These are phyloP conservation scores for Aplochiton taeniatus DNA, from an alignment of 2,797 vertebrate genomes.

Conservation along the genomic window DNA sequence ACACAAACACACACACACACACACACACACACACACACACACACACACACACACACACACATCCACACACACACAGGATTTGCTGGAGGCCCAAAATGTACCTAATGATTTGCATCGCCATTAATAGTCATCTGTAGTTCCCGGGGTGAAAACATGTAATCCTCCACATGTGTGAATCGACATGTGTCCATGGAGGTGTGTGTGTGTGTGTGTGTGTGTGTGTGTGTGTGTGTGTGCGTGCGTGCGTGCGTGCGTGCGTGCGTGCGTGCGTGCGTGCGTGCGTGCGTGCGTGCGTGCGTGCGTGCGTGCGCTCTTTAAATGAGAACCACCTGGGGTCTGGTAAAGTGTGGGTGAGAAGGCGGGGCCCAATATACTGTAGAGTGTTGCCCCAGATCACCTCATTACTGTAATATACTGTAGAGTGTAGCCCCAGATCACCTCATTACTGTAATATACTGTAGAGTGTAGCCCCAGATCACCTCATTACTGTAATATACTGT, in stretches of 20 bases:
- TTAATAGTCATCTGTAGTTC: slow-evolving; percentile 78
- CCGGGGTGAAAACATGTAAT: slow-evolving; percentile 71
- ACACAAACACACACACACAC: slow-evolving; percentile 51
- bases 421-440: no score
- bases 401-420: no score
- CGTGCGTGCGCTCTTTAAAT: slow-evolving; percentile 68
- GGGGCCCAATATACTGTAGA: slow-evolving; percentile 2
- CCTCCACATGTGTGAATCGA: slow-evolving; percentile 77
- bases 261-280: slow-evolving; percentile 26
- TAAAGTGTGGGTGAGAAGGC: slow-evolving; percentile 40
- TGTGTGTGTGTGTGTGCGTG: slow-evolving; percentile 30
- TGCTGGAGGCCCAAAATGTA: slow-evolving; percentile 58
- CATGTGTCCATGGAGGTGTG: slow-evolving; percentile 68
- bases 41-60: neutral
- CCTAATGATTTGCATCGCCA: slow-evolving; percentile 77
- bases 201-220: slow-evolving; percentile 47
- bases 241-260: slow-evolving; percentile 20
- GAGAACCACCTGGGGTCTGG: slow-evolving; percentile 80
- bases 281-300: slow-evolving; percentile 24
- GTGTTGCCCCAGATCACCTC: no score
- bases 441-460: no score
- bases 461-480: no score
- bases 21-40: neutral
- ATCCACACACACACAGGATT: slow-evolving; percentile 60
- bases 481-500: no score